Percentiles rank a stretch among this genome's conserved stretches.
phyloP scores from a whole-genome alignment of 2,113 vertebrate species.

The Proteles cristata region DNA sequence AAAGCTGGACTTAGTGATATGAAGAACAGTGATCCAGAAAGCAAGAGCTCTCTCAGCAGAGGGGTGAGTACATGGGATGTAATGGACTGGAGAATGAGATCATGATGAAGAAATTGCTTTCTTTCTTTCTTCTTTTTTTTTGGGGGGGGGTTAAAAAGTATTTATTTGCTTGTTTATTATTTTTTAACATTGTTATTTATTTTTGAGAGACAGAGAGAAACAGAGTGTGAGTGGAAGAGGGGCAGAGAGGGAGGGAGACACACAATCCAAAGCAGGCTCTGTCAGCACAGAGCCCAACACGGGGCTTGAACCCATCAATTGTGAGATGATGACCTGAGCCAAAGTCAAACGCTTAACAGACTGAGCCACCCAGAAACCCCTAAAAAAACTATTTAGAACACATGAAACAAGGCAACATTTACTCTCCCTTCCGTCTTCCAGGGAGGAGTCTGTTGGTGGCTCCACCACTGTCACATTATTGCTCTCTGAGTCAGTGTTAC shows the following conservation, averaged over 20 bases:
- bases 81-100: background rate
- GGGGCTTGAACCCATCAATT: no score
- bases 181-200: no score
- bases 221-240: no score
- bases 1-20: background rate
- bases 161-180: background rate
- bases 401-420: constrained; percentile 61
- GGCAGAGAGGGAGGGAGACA: no score
- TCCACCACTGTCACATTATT: constrained; percentile 88
- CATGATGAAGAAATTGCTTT: background rate
- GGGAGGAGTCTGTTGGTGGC: constrained; percentile 83
- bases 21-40: background rate
- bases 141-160: background rate
- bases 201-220: no score
- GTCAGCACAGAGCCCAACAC: no score
- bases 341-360: no score
- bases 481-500: constrained; percentile 90
- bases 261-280: no score
- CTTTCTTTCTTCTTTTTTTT: background rate
- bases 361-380: no score
- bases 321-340: no score
- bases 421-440: constrained; percentile 89
- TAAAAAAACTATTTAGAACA: constrained; percentile 55
- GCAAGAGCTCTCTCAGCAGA: background rate
- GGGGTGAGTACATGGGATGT: background rate